Conservation (phyloP, 2,888 invertebrate species). For the Copidosoma aretas region DNA sequence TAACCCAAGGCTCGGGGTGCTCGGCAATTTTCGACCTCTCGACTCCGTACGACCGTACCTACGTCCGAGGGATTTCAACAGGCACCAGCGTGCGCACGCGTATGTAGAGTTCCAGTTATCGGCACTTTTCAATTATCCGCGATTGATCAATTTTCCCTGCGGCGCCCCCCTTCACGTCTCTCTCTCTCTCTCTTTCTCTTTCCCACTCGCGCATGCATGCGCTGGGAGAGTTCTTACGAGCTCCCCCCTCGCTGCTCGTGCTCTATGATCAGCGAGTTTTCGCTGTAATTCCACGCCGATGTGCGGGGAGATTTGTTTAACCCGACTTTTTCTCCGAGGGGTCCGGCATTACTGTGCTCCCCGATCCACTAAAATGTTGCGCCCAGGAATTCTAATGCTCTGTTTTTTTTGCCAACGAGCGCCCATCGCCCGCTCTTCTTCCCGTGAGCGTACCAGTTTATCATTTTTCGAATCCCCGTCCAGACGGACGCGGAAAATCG, state of each 20-base stretch:
- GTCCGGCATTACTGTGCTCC: neutral
- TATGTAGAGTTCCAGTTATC: constrained; percentile 31
- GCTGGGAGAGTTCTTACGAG: no score
- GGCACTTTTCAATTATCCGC: constrained; percentile 30
- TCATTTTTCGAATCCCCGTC: no score
- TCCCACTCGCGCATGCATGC: neutral
- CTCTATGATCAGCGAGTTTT: constrained; percentile 22
- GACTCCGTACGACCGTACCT: neutral
- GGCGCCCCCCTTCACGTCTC: constrained; percentile 4
- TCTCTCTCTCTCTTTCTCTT: neutral
- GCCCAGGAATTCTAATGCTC: neutral
- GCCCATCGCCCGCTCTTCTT: neutral
- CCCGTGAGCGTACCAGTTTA: neutral
- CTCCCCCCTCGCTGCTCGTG: neutral
- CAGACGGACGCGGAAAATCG: no score
- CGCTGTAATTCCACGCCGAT: constrained; percentile 1
- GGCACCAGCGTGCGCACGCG: constrained; percentile 8
- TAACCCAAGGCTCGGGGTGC: neutral
- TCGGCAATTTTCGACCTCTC: neutral
- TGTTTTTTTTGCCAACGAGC: no score
- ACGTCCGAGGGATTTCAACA: no score
- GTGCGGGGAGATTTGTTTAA: neutral
- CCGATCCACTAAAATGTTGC: no score
- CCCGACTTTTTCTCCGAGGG: no score
- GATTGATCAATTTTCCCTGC: constrained; percentile 35